Evolutionary conservation across 1,140 invertebrate species (phyloP).

Genomic region (Pseudomyrmex cubaensis): DNA sequence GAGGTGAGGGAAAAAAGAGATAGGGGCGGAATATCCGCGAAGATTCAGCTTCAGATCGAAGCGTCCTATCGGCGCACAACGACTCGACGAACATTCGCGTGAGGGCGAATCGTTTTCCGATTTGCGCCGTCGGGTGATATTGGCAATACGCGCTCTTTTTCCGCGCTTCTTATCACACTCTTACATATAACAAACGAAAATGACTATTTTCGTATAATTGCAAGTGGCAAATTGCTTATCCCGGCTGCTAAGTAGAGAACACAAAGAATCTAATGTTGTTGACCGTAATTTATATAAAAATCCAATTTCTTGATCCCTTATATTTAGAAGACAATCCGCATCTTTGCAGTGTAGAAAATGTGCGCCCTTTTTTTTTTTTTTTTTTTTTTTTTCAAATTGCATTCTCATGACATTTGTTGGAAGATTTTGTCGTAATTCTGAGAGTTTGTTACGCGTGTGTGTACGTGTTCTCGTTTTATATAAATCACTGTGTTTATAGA

Average conservation of each 20-base stretch:
- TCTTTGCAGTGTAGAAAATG: too few species aligned
- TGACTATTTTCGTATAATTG: constrained; percentile 2
- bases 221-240: constrained; percentile 9
- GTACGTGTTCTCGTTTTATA: too few species aligned
- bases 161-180: constrained; percentile 26
- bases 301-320: constrained; percentile 13
- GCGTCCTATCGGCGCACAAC: constrained; percentile 55
- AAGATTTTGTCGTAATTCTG: too few species aligned
- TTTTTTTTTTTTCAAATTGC: too few species aligned
- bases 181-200: constrained; percentile 20
- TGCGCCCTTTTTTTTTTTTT: too few species aligned
- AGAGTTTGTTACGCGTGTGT: too few species aligned
- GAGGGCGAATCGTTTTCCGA: constrained; percentile 22
- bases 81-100: constrained; percentile 6
- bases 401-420: too few species aligned
- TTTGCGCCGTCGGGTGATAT: constrained; percentile 7
- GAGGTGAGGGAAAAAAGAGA: constrained; percentile 8
- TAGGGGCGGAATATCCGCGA: constrained; percentile 70
- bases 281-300: background rate
- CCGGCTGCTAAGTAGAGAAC: too few species aligned
- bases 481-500: too few species aligned
- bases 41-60: constrained; percentile 70
- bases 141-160: constrained; percentile 11
- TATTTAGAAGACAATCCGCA: too few species aligned
- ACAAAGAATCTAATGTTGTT: too few species aligned